These are phyloP conservation scores for Leguminivora glycinivorella DNA, from an alignment of 1,140 invertebrate species.

Conservation along the genomic window DNA sequence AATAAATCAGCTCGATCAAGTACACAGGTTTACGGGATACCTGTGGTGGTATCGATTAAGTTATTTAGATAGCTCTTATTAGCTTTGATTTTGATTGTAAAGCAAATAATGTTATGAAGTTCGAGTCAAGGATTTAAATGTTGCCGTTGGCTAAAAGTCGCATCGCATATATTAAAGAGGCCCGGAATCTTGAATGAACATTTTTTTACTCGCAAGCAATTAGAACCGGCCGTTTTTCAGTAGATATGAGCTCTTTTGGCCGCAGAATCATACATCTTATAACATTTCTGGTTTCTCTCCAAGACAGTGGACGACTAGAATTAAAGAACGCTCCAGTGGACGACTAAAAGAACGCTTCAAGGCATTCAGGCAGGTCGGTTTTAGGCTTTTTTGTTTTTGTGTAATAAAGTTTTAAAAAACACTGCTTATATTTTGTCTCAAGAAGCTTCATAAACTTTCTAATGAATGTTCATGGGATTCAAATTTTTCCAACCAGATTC, in stretches of 20 bases:
- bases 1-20: slow-evolving; percentile 50
- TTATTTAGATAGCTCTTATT: background rate
- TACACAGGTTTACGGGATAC: slow-evolving; percentile 9
- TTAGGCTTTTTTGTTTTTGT: too few species aligned
- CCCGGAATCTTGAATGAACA: too few species aligned
- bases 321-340: too few species aligned
- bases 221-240: too few species aligned
- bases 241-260: too few species aligned
- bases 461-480: slow-evolving; percentile 14
- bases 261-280: too few species aligned
- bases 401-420: background rate
- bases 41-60: background rate
- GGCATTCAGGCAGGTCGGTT: too few species aligned
- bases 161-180: too few species aligned
- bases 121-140: background rate
- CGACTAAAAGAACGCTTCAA: too few species aligned
- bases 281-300: too few species aligned
- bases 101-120: background rate
- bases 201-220: too few species aligned
- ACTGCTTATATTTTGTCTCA: background rate
- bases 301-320: too few species aligned
- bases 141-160: background rate
- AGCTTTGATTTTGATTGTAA: background rate
- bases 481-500: slow-evolving; percentile 19
- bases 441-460: background rate